phyloP scores from a whole-genome alignment of 2,888 invertebrate genomes.

The Mimumesa dahlbomi region DNA sequence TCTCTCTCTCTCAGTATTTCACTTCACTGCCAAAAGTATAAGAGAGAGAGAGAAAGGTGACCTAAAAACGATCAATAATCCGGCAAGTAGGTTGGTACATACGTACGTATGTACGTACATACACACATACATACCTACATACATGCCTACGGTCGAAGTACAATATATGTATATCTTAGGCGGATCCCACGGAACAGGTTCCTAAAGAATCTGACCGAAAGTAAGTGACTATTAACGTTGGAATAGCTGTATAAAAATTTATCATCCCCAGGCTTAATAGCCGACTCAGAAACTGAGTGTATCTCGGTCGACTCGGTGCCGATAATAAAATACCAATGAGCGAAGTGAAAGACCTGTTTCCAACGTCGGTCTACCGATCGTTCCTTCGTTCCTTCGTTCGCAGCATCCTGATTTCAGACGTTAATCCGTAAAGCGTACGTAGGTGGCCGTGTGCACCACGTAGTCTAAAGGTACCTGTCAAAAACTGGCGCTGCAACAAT shows the following conservation, averaged over 20 bases:
- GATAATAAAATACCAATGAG: constrained; percentile 64
- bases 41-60: constrained; percentile 27
- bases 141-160: no score
- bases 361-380: constrained; percentile 1
- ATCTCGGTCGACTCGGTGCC: constrained; percentile 44
- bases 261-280: constrained; percentile 63
- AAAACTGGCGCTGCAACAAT: constrained; percentile 71
- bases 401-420: constrained; percentile 60
- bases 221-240: constrained; percentile 65
- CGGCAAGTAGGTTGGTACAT: constrained; percentile 20
- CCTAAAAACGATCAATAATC: constrained; percentile 46
- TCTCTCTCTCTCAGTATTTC: neutral
- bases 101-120: constrained; percentile 18
- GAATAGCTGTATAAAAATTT: constrained; percentile 61
- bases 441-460: constrained; percentile 61
- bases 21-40: constrained; percentile 4
- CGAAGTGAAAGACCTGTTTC: constrained; percentile 53
- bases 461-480: constrained; percentile 69
- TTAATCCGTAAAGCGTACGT: constrained; percentile 68
- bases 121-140: constrained; percentile 30
- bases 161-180: no score
- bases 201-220: constrained; percentile 59
- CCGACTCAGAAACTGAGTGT: constrained; percentile 29
- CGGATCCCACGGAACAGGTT: constrained; percentile 57
- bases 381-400: no score